Conservation (phyloP, 1,140 invertebrate genomes). For the Daktulosphaira vitifoliae region DNA sequence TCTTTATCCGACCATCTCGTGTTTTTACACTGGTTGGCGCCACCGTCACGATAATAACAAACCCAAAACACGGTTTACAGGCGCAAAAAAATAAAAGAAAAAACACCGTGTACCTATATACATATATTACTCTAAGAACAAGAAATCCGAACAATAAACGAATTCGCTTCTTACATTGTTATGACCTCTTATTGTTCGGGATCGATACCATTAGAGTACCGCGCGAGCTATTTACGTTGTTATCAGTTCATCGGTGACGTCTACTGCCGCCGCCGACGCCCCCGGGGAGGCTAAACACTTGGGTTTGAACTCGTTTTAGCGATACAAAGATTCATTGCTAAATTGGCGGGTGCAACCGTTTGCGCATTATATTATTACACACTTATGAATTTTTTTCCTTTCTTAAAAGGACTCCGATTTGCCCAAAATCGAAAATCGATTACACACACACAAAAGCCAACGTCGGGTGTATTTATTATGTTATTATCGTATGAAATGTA, state of each 20-base stretch:
- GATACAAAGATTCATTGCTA: slow-evolving; percentile 10
- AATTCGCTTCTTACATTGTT: slow-evolving; percentile 16
- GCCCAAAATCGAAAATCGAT: slow-evolving; percentile 7
- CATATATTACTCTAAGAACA: neutral
- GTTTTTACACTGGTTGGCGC: slow-evolving; percentile 18
- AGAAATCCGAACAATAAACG: slow-evolving; percentile 14
- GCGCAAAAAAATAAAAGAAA: slow-evolving; percentile 4
- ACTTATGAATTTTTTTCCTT: too few species aligned
- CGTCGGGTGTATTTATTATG: too few species aligned
- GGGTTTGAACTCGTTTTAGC: neutral
- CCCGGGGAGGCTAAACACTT: slow-evolving; percentile 10
- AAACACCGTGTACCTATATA: neutral
- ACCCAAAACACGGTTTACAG: slow-evolving; percentile 7
- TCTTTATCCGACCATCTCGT: slow-evolving; percentile 3
- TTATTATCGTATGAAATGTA: too few species aligned
- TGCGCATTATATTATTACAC: neutral
- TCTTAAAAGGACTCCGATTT: neutral
- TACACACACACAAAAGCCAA: neutral
- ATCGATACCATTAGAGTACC: neutral
- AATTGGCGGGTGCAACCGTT: slow-evolving; percentile 23
- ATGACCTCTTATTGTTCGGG: neutral
- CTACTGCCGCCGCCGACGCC: neutral
- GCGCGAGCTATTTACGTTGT: slow-evolving; percentile 25
- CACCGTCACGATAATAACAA: slow-evolving; percentile 9
- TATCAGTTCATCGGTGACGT: slow-evolving; percentile 16